phyloP scores from a whole-genome alignment of 2,797 vertebrate genomes.

The Melanotaenia trifasciata region DNA sequence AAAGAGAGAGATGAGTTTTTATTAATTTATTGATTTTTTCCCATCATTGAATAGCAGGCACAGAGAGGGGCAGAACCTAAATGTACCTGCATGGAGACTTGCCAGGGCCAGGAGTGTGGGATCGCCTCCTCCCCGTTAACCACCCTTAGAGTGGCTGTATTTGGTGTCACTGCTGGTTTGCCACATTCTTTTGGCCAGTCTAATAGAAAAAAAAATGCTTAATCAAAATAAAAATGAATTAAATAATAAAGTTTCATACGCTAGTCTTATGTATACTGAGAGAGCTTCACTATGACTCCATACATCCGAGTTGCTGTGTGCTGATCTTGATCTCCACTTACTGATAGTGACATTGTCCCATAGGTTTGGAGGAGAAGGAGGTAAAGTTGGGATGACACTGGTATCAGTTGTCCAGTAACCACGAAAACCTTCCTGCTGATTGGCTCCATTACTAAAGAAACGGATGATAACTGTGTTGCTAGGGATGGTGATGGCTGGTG shows the following conservation, averaged over 20 bases:
- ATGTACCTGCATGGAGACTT: constrained; percentile 82
- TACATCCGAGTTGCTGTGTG: not conserved
- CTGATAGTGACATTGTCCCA: constrained; percentile 79
- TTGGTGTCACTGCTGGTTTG: constrained; percentile 68
- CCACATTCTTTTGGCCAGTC: constrained; percentile 80
- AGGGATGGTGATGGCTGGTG: constrained; percentile 47
- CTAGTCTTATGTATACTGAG: not conserved
- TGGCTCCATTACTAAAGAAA: constrained; percentile 74
- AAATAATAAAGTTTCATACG: not conserved
- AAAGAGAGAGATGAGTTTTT: constrained; percentile 13
- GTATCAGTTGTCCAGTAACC: constrained; percentile 82
- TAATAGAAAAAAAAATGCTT: constrained; percentile 33
- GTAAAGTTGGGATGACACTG: constrained; percentile 67
- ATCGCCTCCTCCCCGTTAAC: constrained; percentile 76
- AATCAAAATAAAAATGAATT: not conserved
- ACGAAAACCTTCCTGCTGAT: constrained; percentile 79
- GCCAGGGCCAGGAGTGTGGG: constrained; percentile 83
- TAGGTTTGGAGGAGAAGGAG: constrained; percentile 67
- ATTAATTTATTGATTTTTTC: not conserved
- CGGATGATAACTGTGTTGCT: constrained; percentile 71
- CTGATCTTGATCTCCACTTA: constrained; percentile 41
- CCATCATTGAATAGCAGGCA: not conserved
- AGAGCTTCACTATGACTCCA: not conserved
- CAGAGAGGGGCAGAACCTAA: not conserved
- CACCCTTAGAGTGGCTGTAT: constrained; percentile 52